Conservation (phyloP, 2,888 invertebrate genomes). For the Ochropleura plecta region DNA sequence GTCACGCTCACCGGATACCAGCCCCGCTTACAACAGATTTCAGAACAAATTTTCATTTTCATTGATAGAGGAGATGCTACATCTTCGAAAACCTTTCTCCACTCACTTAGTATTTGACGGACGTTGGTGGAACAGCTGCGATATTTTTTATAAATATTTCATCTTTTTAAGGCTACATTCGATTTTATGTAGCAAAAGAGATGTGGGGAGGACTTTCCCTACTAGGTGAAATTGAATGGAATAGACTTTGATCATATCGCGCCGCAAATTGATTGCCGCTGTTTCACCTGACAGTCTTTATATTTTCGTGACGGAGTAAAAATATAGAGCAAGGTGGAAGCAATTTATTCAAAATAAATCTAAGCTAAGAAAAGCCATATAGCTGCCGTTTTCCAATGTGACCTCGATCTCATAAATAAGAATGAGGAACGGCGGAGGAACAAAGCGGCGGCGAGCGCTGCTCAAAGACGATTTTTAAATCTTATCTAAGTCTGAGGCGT, state of each 20-base stretch:
- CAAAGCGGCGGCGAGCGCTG: slow-evolving; percentile 70
- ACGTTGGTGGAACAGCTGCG: not conserved
- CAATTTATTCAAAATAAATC: slow-evolving; percentile 66
- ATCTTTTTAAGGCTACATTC: slow-evolving; percentile 21
- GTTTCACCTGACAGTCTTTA: slow-evolving; percentile 41
- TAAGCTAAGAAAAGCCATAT: slow-evolving; percentile 62
- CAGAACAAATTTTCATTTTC: slow-evolving; percentile 37
- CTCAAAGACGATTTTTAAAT: slow-evolving; percentile 79
- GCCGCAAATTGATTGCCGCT: slow-evolving; percentile 46
- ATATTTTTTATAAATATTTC: slow-evolving; percentile 12
- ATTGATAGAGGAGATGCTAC: not conserved
- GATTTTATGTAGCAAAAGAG: slow-evolving; percentile 39
- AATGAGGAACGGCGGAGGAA: slow-evolving; percentile 73
- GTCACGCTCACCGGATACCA: slow-evolving; percentile 50
- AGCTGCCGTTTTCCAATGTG: slow-evolving; percentile 71
- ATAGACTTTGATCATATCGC: slow-evolving; percentile 45
- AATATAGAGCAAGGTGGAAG: slow-evolving; percentile 43
- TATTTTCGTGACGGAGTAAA: slow-evolving; percentile 39
- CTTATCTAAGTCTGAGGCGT: slow-evolving; percentile 76
- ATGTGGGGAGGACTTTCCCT: too few species aligned
- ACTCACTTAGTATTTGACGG: slow-evolving; percentile 6
- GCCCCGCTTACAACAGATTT: slow-evolving; percentile 46
- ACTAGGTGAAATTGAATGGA: slow-evolving; percentile 43
- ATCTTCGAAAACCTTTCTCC: slow-evolving; percentile 19
- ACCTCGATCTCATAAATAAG: slow-evolving; percentile 79